Evolutionary conservation across 1,140 invertebrate species (phyloP).

Genomic region (Globodera rostochiensis): DNA sequence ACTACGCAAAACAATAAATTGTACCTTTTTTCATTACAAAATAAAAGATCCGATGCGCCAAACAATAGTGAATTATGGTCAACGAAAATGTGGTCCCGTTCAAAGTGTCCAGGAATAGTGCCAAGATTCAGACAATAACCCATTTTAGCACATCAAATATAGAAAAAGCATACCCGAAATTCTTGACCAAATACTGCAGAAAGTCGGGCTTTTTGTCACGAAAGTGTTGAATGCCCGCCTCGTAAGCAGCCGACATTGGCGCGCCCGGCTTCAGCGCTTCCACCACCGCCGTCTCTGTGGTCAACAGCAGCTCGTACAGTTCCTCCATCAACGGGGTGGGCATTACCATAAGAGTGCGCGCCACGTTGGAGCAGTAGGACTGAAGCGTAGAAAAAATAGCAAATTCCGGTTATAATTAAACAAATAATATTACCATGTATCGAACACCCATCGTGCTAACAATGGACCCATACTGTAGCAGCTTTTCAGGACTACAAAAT

Average conservation of each 20-base stretch:
- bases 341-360: constrained; percentile 93
- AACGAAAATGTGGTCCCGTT: not conserved
- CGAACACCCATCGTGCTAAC: constrained; percentile 89
- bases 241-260: constrained; percentile 86
- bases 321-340: constrained; percentile 77
- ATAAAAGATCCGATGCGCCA: no score
- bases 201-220: constrained; percentile 85
- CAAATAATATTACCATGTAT: constrained; percentile 74
- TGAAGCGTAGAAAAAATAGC: constrained; percentile 23
- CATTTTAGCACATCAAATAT: no score
- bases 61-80: no score
- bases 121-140: no score
- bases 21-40: not conserved
- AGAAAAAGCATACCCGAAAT: constrained; percentile 73
- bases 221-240: constrained; percentile 78
- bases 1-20: constrained; percentile 57
- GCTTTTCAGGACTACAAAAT: constrained; percentile 81
- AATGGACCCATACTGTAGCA: constrained; percentile 91
- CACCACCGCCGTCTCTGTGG: constrained; percentile 87
- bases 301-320: constrained; percentile 89
- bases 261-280: constrained; percentile 80
- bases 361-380: constrained; percentile 97
- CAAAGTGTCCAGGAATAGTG: no score
- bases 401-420: not conserved
- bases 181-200: constrained; percentile 88